These are phyloP conservation scores for Xenopus borealis DNA, from an alignment of 2,113 vertebrate genomes.

Conservation along the genomic window DNA sequence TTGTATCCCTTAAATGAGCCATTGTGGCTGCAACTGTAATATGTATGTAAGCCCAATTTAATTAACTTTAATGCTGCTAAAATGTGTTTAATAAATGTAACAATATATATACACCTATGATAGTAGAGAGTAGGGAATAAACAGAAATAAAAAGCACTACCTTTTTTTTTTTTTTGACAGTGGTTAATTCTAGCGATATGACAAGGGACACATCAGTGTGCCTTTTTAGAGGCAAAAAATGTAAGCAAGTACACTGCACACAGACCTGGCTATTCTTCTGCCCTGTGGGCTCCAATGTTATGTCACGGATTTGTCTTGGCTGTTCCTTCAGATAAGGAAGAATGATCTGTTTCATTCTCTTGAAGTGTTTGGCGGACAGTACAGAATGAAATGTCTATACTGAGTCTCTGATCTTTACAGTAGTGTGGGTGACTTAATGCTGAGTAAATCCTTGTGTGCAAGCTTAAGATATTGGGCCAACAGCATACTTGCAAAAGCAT, in stretches of 20 bases:
- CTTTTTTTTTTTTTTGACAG: too few species aligned
- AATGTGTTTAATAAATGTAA: too few species aligned
- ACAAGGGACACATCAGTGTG: background rate
- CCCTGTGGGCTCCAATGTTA: constrained; percentile 12
- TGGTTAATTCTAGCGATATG: too few species aligned
- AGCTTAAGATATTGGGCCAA: constrained; percentile 14
- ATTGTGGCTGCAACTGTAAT: too few species aligned
- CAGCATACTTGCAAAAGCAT: background rate
- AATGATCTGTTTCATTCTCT: constrained; percentile 14
- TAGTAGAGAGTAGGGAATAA: too few species aligned
- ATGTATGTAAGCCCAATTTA: too few species aligned
- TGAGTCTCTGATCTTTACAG: constrained; percentile 5
- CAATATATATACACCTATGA: too few species aligned
- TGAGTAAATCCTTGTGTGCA: constrained; percentile 25
- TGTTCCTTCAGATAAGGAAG: constrained; percentile 29
- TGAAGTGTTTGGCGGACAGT: constrained; percentile 11
- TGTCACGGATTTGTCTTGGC: constrained; percentile 13
- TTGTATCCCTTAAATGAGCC: too few species aligned
- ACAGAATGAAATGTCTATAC: constrained; percentile 17
- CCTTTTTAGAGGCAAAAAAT: background rate
- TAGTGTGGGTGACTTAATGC: constrained; percentile 22
- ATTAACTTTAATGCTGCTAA: too few species aligned
- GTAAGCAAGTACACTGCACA: background rate
- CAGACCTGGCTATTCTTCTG: background rate
- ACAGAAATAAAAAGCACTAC: too few species aligned